Percentiles rank a stretch among this genome's conserved stretches.
Conservation (phyloP, 2,888 invertebrate species). For the Dendrolimus pini region DNA sequence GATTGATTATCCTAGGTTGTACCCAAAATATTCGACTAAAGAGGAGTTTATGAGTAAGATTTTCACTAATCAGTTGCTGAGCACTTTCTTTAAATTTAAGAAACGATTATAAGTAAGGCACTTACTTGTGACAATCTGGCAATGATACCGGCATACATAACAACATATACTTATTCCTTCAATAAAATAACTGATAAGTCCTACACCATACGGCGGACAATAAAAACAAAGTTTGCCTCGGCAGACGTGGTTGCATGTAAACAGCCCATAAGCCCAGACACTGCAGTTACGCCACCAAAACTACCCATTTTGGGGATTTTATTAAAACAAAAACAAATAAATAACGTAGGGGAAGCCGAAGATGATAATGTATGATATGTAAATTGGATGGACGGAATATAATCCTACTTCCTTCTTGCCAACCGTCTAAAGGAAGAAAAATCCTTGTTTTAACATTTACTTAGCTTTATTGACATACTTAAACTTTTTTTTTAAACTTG, state of each 20-base stretch:
- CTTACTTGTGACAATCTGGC: no score
- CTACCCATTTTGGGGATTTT: slow-evolving; percentile 56
- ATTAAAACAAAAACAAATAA: slow-evolving; percentile 52
- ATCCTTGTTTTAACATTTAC: not conserved
- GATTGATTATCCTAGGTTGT: no score
- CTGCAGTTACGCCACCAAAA: slow-evolving; percentile 55
- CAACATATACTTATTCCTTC: no score
- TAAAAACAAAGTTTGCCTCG: slow-evolving; percentile 18
- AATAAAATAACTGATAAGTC: no score
- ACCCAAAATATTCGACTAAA: no score
- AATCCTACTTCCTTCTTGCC: slow-evolving; percentile 15
- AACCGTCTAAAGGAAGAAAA: not conserved
- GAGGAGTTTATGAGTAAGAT: no score
- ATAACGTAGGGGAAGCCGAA: slow-evolving; percentile 31
- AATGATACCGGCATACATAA: no score
- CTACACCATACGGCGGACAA: no score
- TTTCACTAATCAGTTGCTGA: no score
- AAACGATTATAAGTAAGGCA: no score
- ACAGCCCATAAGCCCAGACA: slow-evolving; percentile 59
- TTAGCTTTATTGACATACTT: not conserved
- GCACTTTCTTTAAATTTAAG: no score
- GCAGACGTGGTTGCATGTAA: slow-evolving; percentile 56
- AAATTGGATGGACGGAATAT: slow-evolving; percentile 35
- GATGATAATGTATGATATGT: slow-evolving; percentile 36
- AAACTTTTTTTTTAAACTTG: no score